phyloP scores from a whole-genome alignment of 2,888 invertebrate species.

The Nomada fucata region DNA sequence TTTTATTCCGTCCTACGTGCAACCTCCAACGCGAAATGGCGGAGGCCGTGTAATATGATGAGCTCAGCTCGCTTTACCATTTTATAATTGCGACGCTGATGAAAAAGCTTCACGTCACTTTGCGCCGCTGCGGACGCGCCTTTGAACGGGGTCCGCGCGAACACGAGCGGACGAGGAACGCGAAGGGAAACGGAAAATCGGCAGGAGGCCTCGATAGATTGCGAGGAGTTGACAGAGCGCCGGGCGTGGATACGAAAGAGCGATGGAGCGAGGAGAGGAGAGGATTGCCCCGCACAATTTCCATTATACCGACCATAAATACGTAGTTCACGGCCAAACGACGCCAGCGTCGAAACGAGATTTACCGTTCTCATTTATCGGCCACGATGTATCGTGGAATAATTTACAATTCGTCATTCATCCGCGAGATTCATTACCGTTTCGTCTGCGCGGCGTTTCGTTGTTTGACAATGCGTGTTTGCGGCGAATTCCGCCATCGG shows the following conservation, averaged over 20 bases:
- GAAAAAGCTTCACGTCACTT: constrained; percentile 60
- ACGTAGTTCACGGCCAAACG: constrained; percentile 39
- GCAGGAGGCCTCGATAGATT: constrained; percentile 43
- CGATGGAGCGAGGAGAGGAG: background rate
- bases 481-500: background rate
- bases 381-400: background rate
- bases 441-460: background rate
- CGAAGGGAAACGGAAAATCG: constrained; percentile 32
- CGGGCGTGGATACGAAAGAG: background rate
- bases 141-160: constrained; percentile 30
- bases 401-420: constrained; percentile 28
- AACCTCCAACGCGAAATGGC: constrained; percentile 37
- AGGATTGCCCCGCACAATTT: constrained; percentile 27
- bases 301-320: constrained; percentile 53
- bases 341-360: constrained; percentile 16
- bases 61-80: constrained; percentile 52
- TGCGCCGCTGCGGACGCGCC: constrained; percentile 32
- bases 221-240: constrained; percentile 25
- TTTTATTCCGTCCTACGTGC: constrained; percentile 42
- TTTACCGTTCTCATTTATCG: constrained; percentile 53
- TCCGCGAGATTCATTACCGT: background rate
- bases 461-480: background rate
- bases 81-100: constrained; percentile 68
- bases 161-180: constrained; percentile 13
- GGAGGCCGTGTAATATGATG: constrained; percentile 52